A percentile compares a stretch with the other conserved stretches of the same genome.
Evolutionary conservation across 2,888 invertebrate genomes (phyloP).

Genomic region (Eupelmus urozonus): DNA sequence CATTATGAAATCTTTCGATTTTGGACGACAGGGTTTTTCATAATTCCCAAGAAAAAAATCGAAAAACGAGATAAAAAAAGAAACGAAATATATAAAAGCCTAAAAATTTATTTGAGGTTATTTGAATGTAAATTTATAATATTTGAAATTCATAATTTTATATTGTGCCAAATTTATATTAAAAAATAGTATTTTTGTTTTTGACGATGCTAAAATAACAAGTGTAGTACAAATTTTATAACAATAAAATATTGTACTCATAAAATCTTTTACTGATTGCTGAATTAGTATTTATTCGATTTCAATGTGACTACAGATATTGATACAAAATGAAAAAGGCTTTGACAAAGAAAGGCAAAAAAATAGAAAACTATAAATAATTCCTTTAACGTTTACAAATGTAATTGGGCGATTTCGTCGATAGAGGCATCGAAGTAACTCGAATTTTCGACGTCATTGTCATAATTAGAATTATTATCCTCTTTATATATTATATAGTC

Average conservation of each 20-base stretch:
- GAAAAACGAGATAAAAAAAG: constrained; percentile 11
- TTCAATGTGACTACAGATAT: too few relatives aligned
- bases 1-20: constrained; percentile 18
- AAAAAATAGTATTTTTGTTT: background rate
- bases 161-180: constrained; percentile 1
- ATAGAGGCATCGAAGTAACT: constrained; percentile 39
- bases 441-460: constrained; percentile 22
- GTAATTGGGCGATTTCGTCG: background rate
- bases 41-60: constrained; percentile 7
- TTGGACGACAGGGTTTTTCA: constrained; percentile 37
- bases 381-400: background rate
- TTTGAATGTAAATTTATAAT: background rate
- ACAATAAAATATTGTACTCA: too few relatives aligned
- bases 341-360: background rate
- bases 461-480: constrained; percentile 16
- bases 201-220: too few relatives aligned
- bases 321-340: background rate
- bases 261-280: too few relatives aligned
- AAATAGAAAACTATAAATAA: constrained; percentile 7
- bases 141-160: background rate
- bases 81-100: too few relatives aligned
- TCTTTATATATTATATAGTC: constrained; percentile 28
- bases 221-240: background rate
- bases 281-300: too few relatives aligned
- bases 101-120: too few relatives aligned